Percentiles rank a stretch among this genome's conserved stretches.
Evolutionary conservation across 2,113 vertebrate genomes (phyloP).

Genomic region (Nematolebias whitei): DNA sequence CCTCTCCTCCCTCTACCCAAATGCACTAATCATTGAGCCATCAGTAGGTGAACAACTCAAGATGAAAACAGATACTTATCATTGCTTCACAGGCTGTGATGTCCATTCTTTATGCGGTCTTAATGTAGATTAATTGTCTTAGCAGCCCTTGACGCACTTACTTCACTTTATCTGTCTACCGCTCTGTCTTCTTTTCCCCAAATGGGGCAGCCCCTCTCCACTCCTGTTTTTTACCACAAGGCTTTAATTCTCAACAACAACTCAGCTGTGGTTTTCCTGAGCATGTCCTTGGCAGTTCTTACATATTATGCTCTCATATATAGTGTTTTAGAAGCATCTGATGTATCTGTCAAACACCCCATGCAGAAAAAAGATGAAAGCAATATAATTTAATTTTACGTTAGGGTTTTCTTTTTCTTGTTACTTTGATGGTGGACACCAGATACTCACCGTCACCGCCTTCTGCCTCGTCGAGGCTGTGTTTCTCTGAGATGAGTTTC

Average conservation of each 20-base stretch:
- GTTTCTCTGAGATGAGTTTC: constrained; percentile 52
- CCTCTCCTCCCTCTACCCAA: constrained; percentile 31
- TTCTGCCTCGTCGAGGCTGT: constrained; percentile 18
- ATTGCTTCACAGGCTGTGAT: constrained; percentile 51
- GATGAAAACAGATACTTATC: constrained; percentile 76
- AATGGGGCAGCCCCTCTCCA: constrained; percentile 34
- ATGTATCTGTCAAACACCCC: constrained; percentile 11
- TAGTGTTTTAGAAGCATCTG: constrained; percentile 32
- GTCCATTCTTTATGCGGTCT: constrained; percentile 28
- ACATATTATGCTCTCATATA: constrained; percentile 32
- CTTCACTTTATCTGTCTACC: constrained; percentile 19
- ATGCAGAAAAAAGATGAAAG: constrained; percentile 5
- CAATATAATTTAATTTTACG: constrained; percentile 9
- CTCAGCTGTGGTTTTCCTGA: constrained; percentile 61
- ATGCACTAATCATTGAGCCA: constrained; percentile 58
- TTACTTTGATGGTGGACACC: constrained; percentile 26
- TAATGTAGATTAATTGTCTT: constrained; percentile 46
- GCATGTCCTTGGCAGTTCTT: constrained; percentile 55
- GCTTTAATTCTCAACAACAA: constrained; percentile 60
- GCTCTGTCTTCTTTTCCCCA: constrained; percentile 24
- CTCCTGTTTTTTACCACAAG: constrained; percentile 45
- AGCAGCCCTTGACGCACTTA: constrained; percentile 1
- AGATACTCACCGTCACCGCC: constrained; percentile 19
- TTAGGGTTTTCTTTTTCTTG: not conserved
- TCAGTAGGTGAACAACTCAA: constrained; percentile 67